A percentile compares a stretch with the other conserved stretches of the same genome.
Evolutionary conservation across 2,888 invertebrate species (phyloP).

Genomic region (Notocelia uddmanniana): DNA sequence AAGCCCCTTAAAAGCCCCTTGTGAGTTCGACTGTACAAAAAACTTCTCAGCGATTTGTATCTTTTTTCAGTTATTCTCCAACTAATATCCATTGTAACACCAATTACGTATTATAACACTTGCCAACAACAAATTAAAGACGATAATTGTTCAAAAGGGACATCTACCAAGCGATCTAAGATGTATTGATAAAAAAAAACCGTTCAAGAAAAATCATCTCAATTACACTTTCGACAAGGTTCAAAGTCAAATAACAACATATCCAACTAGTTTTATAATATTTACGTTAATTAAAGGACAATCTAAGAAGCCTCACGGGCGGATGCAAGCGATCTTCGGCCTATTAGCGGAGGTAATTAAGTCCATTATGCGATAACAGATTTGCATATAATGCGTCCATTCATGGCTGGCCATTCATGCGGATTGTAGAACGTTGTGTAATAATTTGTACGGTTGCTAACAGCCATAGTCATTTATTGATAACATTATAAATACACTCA

Average conservation of each 20-base stretch:
- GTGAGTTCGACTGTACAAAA: no score
- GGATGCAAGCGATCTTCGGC: slow-evolving; percentile 36
- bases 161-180: neutral
- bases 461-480: neutral
- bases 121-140: neutral
- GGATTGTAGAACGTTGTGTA: slow-evolving; percentile 28
- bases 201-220: neutral
- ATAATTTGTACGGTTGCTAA: slow-evolving; percentile 5
- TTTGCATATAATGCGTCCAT: slow-evolving; percentile 44
- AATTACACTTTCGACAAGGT: neutral
- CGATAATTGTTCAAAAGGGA: neutral
- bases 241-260: neutral
- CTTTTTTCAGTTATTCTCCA: no score
- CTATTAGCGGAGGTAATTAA: slow-evolving; percentile 37
- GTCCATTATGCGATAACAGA: slow-evolving; percentile 39
- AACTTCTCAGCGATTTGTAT: no score
- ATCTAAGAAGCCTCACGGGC: slow-evolving; percentile 22
- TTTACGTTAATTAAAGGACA: slow-evolving; percentile 23
- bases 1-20: no score
- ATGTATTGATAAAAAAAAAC: neutral
- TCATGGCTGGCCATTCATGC: slow-evolving; percentile 38
- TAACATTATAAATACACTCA: neutral
- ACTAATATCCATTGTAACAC: no score
- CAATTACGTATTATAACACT: neutral
- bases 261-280: neutral